Evolutionary conservation across 2,113 vertebrate genomes (phyloP).

Genomic region (Rhinoderma darwinii): DNA sequence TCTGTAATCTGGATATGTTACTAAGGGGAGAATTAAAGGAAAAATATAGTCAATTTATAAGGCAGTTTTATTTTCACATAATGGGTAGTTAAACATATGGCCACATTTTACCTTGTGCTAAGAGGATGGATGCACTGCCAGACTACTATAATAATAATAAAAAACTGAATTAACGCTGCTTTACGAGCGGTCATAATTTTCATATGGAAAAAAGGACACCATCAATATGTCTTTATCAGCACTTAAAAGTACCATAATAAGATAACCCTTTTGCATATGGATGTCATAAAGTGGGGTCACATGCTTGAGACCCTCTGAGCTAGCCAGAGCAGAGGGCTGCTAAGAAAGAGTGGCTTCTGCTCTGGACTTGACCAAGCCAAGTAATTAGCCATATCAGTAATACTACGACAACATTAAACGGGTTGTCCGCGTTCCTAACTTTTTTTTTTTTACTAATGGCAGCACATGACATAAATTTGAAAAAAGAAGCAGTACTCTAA

Average conservation of each 20-base stretch:
- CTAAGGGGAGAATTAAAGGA: slow-evolving; percentile 15
- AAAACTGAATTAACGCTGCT: background rate
- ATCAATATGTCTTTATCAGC: background rate
- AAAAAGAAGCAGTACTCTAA: no score
- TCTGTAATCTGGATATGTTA: slow-evolving; percentile 32
- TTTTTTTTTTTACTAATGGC: no score
- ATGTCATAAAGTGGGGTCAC: no score
- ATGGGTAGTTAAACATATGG: slow-evolving; percentile 31
- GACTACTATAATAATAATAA: slow-evolving; percentile 7
- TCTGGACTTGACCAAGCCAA: no score
- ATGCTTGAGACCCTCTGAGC: no score
- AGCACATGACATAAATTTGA: no score
- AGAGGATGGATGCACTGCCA: background rate
- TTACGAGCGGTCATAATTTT: slow-evolving; percentile 8
- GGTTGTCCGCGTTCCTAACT: no score
- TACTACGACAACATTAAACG: no score
- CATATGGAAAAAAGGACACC: background rate
- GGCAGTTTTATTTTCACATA: slow-evolving; percentile 31
- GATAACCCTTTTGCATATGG: background rate
- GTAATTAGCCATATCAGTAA: no score
- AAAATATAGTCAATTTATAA: slow-evolving; percentile 25
- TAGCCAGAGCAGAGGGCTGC: no score
- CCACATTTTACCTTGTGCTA: background rate
- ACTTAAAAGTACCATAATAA: background rate
- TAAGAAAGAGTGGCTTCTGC: no score